These are phyloP conservation scores for Microcaecilia unicolor DNA, from an alignment of 2,797 vertebrate species.

Conservation along the genomic window DNA sequence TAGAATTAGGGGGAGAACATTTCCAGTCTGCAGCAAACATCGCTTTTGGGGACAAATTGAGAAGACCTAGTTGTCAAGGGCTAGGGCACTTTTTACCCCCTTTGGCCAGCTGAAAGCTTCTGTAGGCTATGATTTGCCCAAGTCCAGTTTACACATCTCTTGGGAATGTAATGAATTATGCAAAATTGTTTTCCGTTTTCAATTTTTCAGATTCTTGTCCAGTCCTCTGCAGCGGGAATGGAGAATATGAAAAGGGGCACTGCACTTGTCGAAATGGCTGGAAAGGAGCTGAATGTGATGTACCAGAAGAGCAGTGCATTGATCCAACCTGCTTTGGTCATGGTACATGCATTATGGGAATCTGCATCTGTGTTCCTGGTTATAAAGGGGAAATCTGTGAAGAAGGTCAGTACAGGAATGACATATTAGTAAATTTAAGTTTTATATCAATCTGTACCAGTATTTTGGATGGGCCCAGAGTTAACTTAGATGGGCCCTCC, in stretches of 20 bases:
- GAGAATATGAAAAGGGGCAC: conserved; percentile 85
- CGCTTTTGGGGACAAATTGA: too few relatives aligned
- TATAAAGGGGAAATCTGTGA: conserved; percentile 92
- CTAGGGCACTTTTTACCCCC: too few relatives aligned
- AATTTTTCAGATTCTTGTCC: conserved; percentile 78
- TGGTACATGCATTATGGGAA: conserved; percentile 82
- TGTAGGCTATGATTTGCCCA: too few relatives aligned
- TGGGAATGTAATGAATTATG: too few relatives aligned
- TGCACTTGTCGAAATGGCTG: conserved; percentile 82
- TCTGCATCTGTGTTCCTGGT: conserved; percentile 83
- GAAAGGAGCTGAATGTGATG: conserved; percentile 89
- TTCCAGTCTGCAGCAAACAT: too few relatives aligned
- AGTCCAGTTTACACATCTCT: too few relatives aligned
- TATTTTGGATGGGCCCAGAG: too few relatives aligned
- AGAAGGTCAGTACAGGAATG: conserved; percentile 83
- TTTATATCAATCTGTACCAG: too few relatives aligned
- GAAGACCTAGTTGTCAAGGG: too few relatives aligned
- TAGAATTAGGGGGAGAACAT: too few relatives aligned
- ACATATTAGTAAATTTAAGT: conserved; percentile 9
- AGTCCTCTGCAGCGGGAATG: conserved; percentile 86
- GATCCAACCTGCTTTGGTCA: conserved; percentile 92
- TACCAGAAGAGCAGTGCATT: conserved; percentile 86
- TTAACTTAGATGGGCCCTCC: too few relatives aligned
- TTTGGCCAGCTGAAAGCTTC: too few relatives aligned
- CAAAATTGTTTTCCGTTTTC: background rate